These are phyloP conservation scores for Parazoanthus darwini DNA, from an alignment of 92 coral and sea anemone genomes.

Conservation along the genomic window DNA sequence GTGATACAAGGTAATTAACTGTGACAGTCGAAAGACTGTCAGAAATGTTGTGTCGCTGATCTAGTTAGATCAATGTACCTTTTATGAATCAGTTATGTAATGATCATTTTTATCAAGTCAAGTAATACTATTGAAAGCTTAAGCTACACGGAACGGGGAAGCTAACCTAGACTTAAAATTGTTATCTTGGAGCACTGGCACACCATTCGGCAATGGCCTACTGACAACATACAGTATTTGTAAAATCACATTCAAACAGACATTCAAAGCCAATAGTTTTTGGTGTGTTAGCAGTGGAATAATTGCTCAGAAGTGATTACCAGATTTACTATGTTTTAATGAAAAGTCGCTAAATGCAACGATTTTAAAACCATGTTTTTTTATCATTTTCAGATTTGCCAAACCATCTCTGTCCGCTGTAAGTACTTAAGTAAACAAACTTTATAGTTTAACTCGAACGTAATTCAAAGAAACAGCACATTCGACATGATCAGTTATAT, in stretches of 20 bases:
- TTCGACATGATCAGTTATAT: neutral
- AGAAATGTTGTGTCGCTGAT: neutral
- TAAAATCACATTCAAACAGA: neutral
- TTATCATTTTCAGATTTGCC: constrained; percentile 59
- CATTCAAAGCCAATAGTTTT: too few relatives aligned
- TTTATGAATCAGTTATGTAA: neutral
- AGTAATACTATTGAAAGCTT: too few relatives aligned
- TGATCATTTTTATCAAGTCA: neutral
- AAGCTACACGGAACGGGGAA: too few relatives aligned
- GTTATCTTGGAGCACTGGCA: too few relatives aligned
- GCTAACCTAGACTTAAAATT: too few relatives aligned
- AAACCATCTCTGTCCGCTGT: constrained; percentile 56
- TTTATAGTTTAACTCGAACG: neutral
- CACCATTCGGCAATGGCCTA: too few relatives aligned
- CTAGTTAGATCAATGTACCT: neutral
- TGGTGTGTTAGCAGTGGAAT: neutral
- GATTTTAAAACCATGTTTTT: neutral
- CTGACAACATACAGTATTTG: too few relatives aligned
- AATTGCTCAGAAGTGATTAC: neutral
- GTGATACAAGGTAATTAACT: constrained; percentile 54
- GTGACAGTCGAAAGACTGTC: too few relatives aligned
- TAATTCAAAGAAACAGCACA: neutral
- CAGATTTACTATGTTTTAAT: neutral
- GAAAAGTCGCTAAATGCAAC: too few relatives aligned
- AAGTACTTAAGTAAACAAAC: constrained; percentile 28